These are phyloP conservation scores for Tipula vernalis DNA, from an alignment of 2,888 invertebrate genomes.

Conservation along the genomic window DNA sequence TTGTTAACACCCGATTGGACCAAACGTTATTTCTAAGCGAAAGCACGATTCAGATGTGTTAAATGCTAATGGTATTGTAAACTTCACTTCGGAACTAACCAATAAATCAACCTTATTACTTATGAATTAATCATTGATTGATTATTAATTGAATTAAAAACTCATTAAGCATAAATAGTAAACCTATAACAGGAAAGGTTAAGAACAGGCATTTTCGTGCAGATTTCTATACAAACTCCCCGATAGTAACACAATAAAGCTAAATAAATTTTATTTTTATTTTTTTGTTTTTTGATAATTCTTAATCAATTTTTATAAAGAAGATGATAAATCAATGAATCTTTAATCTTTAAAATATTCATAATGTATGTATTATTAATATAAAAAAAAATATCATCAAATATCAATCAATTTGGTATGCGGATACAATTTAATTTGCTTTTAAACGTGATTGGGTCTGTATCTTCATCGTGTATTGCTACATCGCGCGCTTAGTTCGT, in stretches of 20 bases:
- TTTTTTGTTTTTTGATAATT: not conserved
- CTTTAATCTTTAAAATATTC: not conserved
- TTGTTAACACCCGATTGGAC: no score
- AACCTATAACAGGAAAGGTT: not conserved
- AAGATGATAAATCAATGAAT: not conserved
- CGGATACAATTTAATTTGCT: not conserved
- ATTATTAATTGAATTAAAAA: not conserved
- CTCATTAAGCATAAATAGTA: not conserved
- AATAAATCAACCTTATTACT: no score
- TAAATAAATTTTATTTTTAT: not conserved
- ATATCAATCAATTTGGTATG: not conserved
- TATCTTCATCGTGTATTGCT: not conserved
- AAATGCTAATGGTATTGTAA: no score
- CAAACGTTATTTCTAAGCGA: no score
- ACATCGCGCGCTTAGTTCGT: not conserved
- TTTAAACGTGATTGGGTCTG: not conserved
- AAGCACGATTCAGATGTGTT: no score
- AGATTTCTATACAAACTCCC: not conserved
- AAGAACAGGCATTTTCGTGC: not conserved
- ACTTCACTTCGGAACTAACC: no score
- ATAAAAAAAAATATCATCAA: slow-evolving; percentile 4
- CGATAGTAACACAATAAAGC: not conserved
- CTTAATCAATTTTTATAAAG: not conserved
- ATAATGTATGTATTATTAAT: not conserved
- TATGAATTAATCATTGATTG: not conserved